These are phyloP conservation scores for Azorinus chamasolen DNA, from an alignment of 2,888 invertebrate species.

Conservation along the genomic window DNA sequence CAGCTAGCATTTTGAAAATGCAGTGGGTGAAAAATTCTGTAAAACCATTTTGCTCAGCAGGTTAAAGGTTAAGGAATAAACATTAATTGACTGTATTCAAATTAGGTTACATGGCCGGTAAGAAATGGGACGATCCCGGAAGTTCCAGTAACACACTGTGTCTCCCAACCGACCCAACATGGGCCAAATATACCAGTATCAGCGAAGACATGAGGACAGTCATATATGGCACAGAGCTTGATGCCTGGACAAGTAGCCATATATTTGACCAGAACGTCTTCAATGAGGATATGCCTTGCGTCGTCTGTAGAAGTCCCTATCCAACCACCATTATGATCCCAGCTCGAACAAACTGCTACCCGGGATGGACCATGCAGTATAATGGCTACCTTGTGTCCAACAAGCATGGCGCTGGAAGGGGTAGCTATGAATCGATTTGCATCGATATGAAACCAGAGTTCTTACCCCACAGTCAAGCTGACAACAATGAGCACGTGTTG, in stretches of 20 bases:
- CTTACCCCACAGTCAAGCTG: conserved; percentile 5
- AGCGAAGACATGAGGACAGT: background rate
- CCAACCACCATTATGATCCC: conserved; percentile 12
- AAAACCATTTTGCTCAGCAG: no score
- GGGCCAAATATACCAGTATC: background rate
- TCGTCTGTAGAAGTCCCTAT: conserved; percentile 1
- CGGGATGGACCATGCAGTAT: conserved; percentile 14
- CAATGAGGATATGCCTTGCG: conserved; percentile 17
- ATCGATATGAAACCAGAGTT: conserved; percentile 10
- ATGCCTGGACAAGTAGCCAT: background rate
- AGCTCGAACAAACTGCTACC: conserved; percentile 7
- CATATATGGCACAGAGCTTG: conserved; percentile 6
- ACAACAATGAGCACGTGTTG: conserved; percentile 14
- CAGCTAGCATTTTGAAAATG: no score
- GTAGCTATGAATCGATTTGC: conserved; percentile 5
- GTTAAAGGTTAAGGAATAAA: no score
- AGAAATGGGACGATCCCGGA: conserved; percentile 15
- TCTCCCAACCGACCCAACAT: conserved; percentile 7
- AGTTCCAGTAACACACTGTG: conserved; percentile 10
- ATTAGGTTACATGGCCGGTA: conserved; percentile 64
- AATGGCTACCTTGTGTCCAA: conserved; percentile 11
- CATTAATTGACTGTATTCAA: no score
- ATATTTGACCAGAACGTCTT: conserved; percentile 5
- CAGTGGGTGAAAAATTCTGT: no score
- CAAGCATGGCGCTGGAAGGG: background rate